Percentiles rank a stretch among this genome's conserved stretches.
Conservation (phyloP, 2,888 invertebrate species). For the Tetragnatha montana region DNA sequence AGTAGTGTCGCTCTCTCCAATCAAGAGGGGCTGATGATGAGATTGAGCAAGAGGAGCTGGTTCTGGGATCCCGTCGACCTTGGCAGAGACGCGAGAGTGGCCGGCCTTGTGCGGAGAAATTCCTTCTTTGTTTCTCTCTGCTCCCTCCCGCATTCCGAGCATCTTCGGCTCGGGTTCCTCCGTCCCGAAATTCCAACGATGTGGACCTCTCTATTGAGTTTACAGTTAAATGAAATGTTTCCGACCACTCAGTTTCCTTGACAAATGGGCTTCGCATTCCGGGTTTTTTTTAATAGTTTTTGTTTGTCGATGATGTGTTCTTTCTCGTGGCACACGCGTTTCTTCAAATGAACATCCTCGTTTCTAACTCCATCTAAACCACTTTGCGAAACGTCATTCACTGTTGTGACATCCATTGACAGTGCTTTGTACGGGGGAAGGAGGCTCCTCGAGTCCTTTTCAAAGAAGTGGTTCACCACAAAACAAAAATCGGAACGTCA, state of each 20-base stretch:
- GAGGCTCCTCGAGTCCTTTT: too few relatives aligned
- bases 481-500: too few relatives aligned
- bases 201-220: too few relatives aligned
- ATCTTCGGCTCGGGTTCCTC: too few relatives aligned
- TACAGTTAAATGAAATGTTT: not conserved
- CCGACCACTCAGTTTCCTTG: too few relatives aligned
- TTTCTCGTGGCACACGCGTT: not conserved
- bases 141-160: not conserved
- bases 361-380: too few relatives aligned
- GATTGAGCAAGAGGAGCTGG: constrained; percentile 16
- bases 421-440: too few relatives aligned
- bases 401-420: too few relatives aligned
- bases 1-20: too few relatives aligned
- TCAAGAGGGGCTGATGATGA: not conserved
- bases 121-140: not conserved
- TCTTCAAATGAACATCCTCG: too few relatives aligned
- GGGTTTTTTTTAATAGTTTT: not conserved
- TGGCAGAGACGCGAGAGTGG: constrained; percentile 14
- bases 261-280: not conserved
- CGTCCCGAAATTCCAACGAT: not conserved
- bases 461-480: too few relatives aligned
- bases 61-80: constrained; percentile 46
- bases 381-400: too few relatives aligned
- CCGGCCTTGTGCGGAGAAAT: constrained; percentile 43
- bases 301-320: not conserved